These are phyloP conservation scores for Ammodytes dubius DNA, from an alignment of 2,113 vertebrate genomes.

Conservation along the genomic window DNA sequence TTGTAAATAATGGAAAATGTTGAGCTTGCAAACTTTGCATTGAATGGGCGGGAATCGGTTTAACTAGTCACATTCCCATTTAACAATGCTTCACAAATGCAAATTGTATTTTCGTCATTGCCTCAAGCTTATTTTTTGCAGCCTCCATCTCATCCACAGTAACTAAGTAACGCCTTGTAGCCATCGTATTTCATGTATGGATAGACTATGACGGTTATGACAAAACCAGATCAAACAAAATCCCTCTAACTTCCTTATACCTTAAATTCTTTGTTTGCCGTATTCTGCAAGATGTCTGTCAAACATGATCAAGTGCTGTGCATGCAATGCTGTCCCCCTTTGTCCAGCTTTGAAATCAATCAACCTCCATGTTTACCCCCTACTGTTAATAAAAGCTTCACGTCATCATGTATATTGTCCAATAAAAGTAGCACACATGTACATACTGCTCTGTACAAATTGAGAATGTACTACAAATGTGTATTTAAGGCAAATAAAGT, in stretches of 20 bases:
- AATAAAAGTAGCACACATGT: neutral
- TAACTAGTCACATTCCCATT: neutral
- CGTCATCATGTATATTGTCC: conserved; percentile 32
- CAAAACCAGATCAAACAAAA: neutral
- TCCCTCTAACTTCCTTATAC: neutral
- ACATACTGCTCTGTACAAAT: conserved; percentile 32
- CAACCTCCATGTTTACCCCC: conserved; percentile 15
- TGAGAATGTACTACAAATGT: conserved; percentile 27
- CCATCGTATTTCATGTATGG: neutral
- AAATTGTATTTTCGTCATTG: neutral
- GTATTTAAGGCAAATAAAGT: conserved; percentile 40
- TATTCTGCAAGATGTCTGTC: neutral
- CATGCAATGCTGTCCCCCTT: neutral
- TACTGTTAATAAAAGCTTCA: conserved; percentile 27
- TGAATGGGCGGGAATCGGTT: neutral
- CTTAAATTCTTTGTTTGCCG: neutral
- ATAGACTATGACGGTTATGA: neutral
- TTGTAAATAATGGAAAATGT: conserved; percentile 9
- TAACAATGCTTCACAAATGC: neutral
- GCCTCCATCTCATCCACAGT: neutral
- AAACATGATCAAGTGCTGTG: neutral
- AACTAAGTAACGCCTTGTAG: neutral
- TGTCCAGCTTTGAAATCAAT: neutral
- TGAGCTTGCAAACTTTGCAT: conserved; percentile 26
- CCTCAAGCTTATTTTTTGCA: neutral